A percentile compares a stretch with the other conserved stretches of the same genome.
These are phyloP conservation scores for Drosophila infuscata DNA, from an alignment of 2,888 invertebrate genomes.

Conservation along the genomic window DNA sequence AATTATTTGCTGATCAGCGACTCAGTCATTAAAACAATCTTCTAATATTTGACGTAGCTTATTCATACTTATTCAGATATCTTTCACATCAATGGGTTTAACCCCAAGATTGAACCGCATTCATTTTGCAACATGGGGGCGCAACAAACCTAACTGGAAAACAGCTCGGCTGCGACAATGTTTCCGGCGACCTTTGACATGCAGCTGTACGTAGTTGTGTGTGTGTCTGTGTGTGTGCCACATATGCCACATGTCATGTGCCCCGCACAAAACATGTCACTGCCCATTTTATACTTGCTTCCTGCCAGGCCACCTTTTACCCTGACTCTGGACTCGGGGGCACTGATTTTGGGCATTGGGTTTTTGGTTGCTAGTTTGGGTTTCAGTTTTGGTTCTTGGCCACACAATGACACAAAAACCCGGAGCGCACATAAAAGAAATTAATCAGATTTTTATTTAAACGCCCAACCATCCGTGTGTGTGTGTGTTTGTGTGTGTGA, in stretches of 20 bases:
- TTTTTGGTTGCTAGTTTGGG: conserved; percentile 23
- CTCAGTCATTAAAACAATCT: neutral
- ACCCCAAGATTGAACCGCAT: conserved; percentile 50
- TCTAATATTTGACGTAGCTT: conserved; percentile 7
- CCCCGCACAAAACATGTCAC: conserved; percentile 77
- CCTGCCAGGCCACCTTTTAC: conserved; percentile 71
- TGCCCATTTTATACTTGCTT: conserved; percentile 71
- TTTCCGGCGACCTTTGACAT: conserved; percentile 63
- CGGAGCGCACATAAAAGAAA: conserved; percentile 73
- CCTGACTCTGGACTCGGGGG: conserved; percentile 18
- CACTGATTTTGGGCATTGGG: conserved; percentile 30
- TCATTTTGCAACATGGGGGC: conserved; percentile 48
- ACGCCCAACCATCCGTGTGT: conserved; percentile 62
- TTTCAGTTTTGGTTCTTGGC: conserved; percentile 35
- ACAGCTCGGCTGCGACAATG: conserved; percentile 43
- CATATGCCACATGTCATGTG: conserved; percentile 72
- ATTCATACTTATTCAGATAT: conserved; percentile 32
- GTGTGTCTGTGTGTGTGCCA: conserved; percentile 23
- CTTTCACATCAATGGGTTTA: conserved; percentile 34
- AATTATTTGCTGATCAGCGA: neutral
- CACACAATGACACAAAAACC: conserved; percentile 78
- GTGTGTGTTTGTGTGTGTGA: conserved; percentile 19
- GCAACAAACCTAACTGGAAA: conserved; percentile 9
- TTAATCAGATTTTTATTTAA: conserved; percentile 82
- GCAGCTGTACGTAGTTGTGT: conserved; percentile 57